These are phyloP conservation scores for Scyliorhinus canicula DNA, from an alignment of 2,797 vertebrate genomes.

Conservation along the genomic window DNA sequence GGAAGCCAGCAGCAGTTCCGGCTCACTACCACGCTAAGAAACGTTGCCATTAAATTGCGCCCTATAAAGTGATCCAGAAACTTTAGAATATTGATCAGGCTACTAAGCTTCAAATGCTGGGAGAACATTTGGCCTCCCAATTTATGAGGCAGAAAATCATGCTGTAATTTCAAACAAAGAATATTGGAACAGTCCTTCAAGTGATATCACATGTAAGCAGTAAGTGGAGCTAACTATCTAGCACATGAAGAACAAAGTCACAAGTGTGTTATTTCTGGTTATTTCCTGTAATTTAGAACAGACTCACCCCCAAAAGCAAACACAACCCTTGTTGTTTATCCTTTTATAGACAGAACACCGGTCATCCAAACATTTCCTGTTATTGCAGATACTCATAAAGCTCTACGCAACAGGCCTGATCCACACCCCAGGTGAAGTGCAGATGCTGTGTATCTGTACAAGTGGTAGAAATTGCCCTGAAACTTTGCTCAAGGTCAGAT, in stretches of 20 bases:
- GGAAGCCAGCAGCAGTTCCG: too few species aligned
- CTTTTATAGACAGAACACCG: background rate
- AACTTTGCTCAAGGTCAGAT: background rate
- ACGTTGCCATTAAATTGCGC: too few species aligned
- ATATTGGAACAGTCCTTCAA: background rate
- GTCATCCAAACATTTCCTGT: slow-evolving; percentile 15
- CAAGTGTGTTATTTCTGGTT: background rate
- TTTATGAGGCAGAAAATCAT: background rate
- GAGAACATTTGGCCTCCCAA: background rate
- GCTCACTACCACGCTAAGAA: too few species aligned
- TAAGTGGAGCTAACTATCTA: background rate
- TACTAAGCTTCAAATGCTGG: background rate
- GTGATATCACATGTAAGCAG: background rate
- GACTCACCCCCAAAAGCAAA: background rate
- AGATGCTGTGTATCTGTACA: background rate
- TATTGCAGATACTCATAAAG: background rate
- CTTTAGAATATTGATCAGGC: background rate
- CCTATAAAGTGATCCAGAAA: background rate
- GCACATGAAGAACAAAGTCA: background rate
- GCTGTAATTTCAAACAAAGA: background rate
- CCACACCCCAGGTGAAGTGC: background rate
- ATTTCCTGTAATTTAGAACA: slow-evolving; percentile 32
- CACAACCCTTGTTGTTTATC: slow-evolving; percentile 29
- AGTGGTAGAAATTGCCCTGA: background rate
- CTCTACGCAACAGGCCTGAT: background rate